Evolutionary conservation across 2,113 vertebrate species (phyloP).

Genomic region (Sterna hirundo): DNA sequence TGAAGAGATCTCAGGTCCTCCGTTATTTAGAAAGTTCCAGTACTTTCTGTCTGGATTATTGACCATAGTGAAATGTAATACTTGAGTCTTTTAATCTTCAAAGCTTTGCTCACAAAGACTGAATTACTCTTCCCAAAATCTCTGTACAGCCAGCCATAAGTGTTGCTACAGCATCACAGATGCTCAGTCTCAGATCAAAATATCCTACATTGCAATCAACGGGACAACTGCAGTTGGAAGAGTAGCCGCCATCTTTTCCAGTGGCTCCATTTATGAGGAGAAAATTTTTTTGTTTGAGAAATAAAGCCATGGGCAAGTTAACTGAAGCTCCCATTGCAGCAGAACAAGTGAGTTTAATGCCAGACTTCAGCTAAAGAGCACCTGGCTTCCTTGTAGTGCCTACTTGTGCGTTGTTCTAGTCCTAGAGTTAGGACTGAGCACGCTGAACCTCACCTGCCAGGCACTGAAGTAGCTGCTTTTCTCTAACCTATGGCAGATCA

Average conservation of each 20-base stretch:
- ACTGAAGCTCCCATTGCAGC: neutral
- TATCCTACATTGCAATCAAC: neutral
- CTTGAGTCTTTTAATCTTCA: neutral
- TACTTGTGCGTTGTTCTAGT: fast-evolving
- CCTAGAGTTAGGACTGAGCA: neutral
- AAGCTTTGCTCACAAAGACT: neutral
- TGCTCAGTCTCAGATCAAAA: neutral
- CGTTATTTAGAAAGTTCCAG: neutral
- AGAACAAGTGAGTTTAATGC: neutral
- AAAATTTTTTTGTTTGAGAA: neutral
- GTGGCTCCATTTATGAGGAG: neutral
- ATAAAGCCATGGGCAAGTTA: neutral
- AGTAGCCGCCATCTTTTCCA: neutral
- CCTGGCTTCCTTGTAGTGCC: neutral
- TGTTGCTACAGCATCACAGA: neutral
- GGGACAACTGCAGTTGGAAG: neutral
- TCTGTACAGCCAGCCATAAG: neutral
- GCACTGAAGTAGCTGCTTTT: neutral
- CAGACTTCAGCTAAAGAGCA: neutral
- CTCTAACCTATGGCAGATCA: neutral
- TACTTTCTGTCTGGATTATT: neutral
- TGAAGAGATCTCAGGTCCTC: neutral
- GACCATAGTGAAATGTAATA: neutral
- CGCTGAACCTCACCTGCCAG: neutral
- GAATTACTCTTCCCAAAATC: neutral